Base-by-base conservation (phyloP, 2,113 vertebrate genomes). In the Orientallactaga bullata region DNA sequence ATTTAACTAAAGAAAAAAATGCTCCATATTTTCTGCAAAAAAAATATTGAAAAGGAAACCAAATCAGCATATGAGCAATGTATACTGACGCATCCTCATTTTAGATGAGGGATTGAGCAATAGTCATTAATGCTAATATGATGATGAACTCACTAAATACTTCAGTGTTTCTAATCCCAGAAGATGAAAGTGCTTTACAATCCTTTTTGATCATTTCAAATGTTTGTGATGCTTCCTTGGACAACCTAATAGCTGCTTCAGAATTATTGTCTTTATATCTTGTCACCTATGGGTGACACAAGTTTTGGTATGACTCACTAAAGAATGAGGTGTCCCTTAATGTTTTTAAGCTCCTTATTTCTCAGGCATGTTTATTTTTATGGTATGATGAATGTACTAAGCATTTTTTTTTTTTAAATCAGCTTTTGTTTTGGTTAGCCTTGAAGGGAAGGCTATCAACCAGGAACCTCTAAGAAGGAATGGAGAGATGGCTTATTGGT, bases 131-230 rank as follows among this genome's bases (percentile, higher is more conserved):
- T 47, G 16, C 47, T 87, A 79, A 72, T 32, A 32, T 0, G 1
- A 17, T 76, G 66, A 76, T 85, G 87, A 94, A 51, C 17, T 21
- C 21, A 51, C 23, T 24, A 65, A 66, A 32, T 58, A 37, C 4
- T 39, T 91, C n/a, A 26, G 1, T 28, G 23, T 85, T 77, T 92
- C 78, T 71, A 94, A 89, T 89, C 37, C 20, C 32, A 80, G 89
- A 88, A 91, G 37, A 23, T 63, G 35, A 84, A 95, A 71, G 77
- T 87, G 11, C 72, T 83, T 94, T 83, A 30, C n/a, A 90, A 92
- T 82, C 55, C 39, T 91, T 80, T 74, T 65, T 32, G 93, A 71
- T 60, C 71, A 58, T 58, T 73, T 12, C 55, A 71, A 47, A 89
- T 37, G 42, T 77, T 83, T 65, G 7, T 7, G 30, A 0, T 76